A percentile compares a stretch with the other conserved stretches of the same genome.
phyloP scores from a whole-genome alignment of 2,797 vertebrate species.

The Sphenodon punctatus region DNA sequence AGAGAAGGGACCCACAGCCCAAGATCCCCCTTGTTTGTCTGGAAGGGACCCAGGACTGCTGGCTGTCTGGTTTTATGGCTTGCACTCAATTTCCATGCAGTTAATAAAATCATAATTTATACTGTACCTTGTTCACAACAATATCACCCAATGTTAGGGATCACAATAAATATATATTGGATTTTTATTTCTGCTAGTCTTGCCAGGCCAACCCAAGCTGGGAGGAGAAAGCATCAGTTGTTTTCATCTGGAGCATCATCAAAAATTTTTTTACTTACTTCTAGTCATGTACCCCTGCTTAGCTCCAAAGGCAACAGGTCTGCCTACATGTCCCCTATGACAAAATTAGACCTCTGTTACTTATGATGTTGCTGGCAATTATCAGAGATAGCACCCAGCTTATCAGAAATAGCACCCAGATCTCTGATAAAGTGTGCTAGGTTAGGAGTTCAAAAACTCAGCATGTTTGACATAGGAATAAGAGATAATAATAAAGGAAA shows the following conservation, averaged over 20 bases:
- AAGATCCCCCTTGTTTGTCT: too few relatives aligned
- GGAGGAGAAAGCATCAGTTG: not conserved
- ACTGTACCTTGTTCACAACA: too few relatives aligned
- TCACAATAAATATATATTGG: not conserved
- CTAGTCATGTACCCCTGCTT: too few relatives aligned
- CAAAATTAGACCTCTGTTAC: too few relatives aligned
- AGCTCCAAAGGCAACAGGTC: not conserved
- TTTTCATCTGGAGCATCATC: not conserved
- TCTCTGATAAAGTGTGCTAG: not conserved
- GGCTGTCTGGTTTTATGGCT: too few relatives aligned
- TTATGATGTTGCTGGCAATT: too few relatives aligned
- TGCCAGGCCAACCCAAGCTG: not conserved
- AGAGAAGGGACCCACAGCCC: too few relatives aligned
- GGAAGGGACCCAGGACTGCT: too few relatives aligned
- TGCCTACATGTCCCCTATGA: not conserved
- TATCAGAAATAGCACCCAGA: not conserved
- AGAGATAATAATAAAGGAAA: too few relatives aligned
- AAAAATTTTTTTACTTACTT: accelerated
- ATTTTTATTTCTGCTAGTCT: not conserved
- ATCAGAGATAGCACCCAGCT: not conserved
- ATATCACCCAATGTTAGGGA: not conserved
- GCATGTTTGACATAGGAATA: not conserved
- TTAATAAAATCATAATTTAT: too few relatives aligned
- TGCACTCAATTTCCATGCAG: too few relatives aligned
- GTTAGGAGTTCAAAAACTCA: not conserved